phyloP scores from a whole-genome alignment of 35 echinoderm and acorn worm genomes.

The Stichopus chloronotus region DNA sequence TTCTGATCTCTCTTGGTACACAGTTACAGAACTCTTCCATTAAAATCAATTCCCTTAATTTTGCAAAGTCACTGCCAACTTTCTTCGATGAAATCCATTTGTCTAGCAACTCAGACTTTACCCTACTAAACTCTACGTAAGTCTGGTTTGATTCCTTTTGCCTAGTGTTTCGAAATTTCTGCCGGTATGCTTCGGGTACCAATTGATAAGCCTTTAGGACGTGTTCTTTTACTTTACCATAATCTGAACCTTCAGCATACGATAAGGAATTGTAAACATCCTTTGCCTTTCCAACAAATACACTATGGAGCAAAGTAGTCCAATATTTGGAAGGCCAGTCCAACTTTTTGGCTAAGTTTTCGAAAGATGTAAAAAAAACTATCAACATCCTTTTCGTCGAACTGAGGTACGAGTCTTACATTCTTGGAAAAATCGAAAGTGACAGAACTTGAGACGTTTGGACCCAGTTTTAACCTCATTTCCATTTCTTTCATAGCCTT shows the following conservation, averaged over 20 bases:
- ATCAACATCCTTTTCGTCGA: constrained; percentile 63
- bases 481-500: no score
- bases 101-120: constrained; percentile 32
- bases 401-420: constrained; percentile 51
- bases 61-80: no score
- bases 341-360: no score
- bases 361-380: constrained; percentile 50
- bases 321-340: constrained; percentile 64
- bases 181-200: constrained; percentile 74
- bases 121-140: constrained; percentile 65
- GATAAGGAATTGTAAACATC: constrained; percentile 60
- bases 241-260: constrained; percentile 34
- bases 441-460: no score
- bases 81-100: no score
- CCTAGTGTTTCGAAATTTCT: constrained; percentile 61
- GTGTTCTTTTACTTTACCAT: constrained; percentile 57
- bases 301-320: constrained; percentile 55
- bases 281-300: constrained; percentile 65
- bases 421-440: constrained; percentile 54
- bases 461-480: no score
- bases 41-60: no score
- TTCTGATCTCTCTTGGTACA: background rate
- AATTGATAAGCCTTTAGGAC: constrained; percentile 70
- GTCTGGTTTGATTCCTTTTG: constrained; percentile 45
- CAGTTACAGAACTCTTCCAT: no score